Evolutionary conservation across 2,888 invertebrate genomes (phyloP), one percentile per base, ranked within the genome.

Genomic region (Alentia gelatinosa): DNA sequence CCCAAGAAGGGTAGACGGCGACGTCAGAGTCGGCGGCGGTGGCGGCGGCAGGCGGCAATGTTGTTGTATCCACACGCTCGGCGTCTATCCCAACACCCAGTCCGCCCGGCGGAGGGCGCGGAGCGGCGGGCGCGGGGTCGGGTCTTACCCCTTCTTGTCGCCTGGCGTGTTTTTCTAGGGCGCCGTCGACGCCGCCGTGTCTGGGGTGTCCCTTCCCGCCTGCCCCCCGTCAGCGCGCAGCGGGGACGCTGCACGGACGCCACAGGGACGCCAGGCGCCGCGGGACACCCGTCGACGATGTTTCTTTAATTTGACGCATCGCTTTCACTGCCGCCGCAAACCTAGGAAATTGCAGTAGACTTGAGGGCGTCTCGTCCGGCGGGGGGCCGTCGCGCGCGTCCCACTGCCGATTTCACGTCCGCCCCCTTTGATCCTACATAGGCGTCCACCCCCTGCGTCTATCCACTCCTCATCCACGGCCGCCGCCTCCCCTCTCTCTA

Each of bases 261-360:
- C 47, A 47, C 19, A 7, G 47, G 47, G 9, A 12, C 47, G 7
- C 47, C 47, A 19, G 19, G 68, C 39, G 83, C 83, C 35, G 23
- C 26, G 39, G n/a, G 39, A 83, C 35, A 35, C n/a, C 39, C 5
- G 23, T 15, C 35, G 4, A 15, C 37, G 83, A 37, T 39, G 19
- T 40, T 83, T 37, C 83, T 83, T 83, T 39, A 83, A 83, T 83
- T 83, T 83, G 83, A 83, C 83, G 39, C 40, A 40, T 83, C 83
- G 83, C 37, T 83, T 83, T 83, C 39, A 83, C 39, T 83, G 83
- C 39, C 83, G 40, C 19, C 83, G 83, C 35, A 83, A 83, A 83
- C 37, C 83, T 83, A 26, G 39, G 83, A 35, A 83, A 83, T 83
- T 83, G 37, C 37, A 83, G 37, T 19, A 83, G 83, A 83, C 83